Evolutionary conservation across 2,888 invertebrate genomes (phyloP), one percentile per base, ranked within the genome.

Genomic region (Melipona bicolor): DNA sequence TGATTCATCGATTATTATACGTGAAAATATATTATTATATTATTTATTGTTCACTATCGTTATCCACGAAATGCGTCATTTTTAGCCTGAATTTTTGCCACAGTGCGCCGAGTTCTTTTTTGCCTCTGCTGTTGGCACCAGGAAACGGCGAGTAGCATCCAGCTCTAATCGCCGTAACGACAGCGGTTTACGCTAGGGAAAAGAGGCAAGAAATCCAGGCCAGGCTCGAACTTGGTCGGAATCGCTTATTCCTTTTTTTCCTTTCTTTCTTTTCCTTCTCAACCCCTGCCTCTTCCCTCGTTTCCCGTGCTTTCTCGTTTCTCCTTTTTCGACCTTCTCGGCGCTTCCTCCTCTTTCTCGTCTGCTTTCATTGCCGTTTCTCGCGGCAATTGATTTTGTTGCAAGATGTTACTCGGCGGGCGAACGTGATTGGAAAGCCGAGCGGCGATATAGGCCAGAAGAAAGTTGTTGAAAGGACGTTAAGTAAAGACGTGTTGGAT

Each of bases 111-210:
- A 9, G 43, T 43, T 11, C 43, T 76, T 78, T 84, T 81, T 71
- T 81, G 52, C 75, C 74, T 65, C 27, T 71, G 43, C 72, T 43
- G 75, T 75, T 49, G 74, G 54, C 80, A 72, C 61, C 61, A 61
- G 78, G 77, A 78, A 80, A 75, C 36, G 9, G 59, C 73, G 52
- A 75, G 70, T 56, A 84, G n/a, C 82, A 69, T 62, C 52, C 73
- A 68, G 61, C 77, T 77, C 85, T 83, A 87, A 85, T 85, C 78
- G 86, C 52, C 70, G 79, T 82, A 83, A 85, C 86, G 85, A 85
- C 73, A 61, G 79, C 72, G 80, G 82, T 85, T 81, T 61, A 74
- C 75, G 77, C 50, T 19, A 15, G 50, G 11, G 52, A 71, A 76
- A 79, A 74, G 50, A 17, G 54, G 68, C 52, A 79, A 75, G 69